Base-by-base conservation (phyloP, 2,113 vertebrate species). In the Dasypus novemcinctus region DNA sequence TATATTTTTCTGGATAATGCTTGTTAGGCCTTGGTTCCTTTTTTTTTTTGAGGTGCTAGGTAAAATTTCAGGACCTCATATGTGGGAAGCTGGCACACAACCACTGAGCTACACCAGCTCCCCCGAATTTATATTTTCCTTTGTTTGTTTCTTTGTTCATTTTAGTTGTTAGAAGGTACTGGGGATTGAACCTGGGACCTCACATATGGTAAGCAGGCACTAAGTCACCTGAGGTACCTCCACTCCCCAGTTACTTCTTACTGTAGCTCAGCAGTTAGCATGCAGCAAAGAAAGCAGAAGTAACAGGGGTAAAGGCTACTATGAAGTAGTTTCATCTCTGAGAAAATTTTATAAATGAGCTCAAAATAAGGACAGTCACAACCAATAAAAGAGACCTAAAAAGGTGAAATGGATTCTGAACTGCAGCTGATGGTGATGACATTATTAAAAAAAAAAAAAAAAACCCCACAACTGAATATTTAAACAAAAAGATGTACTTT, bases 301-400 rank as follows among this genome's bases (percentile, higher is more conserved):
- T 46, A 41, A 80, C 10, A 52, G 36, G 66, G 38, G 25, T n/a
- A 83, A 36, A n/a, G 20, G 18, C 36, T 23, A 1, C 31, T 43
- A 46, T 57, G 25, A 90, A 93, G 64, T 49, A 46, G 36, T 41
- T 74, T 29, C 13, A 43, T 41, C 84, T 94, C 43, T 43, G 57
- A 80, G 7, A 52, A 95, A 29, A 92, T 52, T 84, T 64, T 68
- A 74, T 15, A 83, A 63, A 91, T 43, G 57, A 85, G 38, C 68
- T 92, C 52, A 96, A 80, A 89, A 91, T 85, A 88, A 92, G 15
- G 18, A 27, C 21, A 4, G 27, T 82, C 49, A 63, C 54, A 83
- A 91, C 25, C 52, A 46, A 41, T 2, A 25, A 93, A 11, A 66
- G 41, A 36, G 49, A 2, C 31, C 29, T 52, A 7, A 57, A 88